Evolutionary conservation across 2,113 vertebrate genomes (phyloP), one percentile per base, ranked within the genome.

Genomic region (Heterotis niloticus): DNA sequence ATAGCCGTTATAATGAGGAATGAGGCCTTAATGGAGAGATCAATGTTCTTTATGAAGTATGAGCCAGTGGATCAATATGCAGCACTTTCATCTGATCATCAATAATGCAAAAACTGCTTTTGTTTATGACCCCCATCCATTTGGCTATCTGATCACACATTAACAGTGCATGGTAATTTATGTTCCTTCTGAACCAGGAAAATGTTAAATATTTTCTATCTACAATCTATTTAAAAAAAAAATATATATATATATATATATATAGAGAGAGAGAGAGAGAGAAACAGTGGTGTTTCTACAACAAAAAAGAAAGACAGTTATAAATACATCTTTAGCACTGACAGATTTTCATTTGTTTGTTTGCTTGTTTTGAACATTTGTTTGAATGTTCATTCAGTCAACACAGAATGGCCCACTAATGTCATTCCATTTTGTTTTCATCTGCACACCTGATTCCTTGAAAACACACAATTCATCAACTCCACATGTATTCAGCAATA

Each of bases 21-120:
- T 3, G 18, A 57, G 74, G 17, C 56, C 16, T 64, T 23, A 62
- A 34, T 64, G 59, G 57, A n/a, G 74, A 75, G 20, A 64, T 64
- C 74, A 24, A 64, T 28, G 17, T 57, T 44, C 74, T 75, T 60
- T 64, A 62, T 60, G 74, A 75, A 13, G 26, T 57, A 75, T 75
- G 29, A 75, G 29, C 34, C 28, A 59, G 56, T 12, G 28, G 28
- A 28, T 75, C 59, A 57, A 64, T 75, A 64, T 64, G 10, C 9
- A 17, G 7, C 74, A 75, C 74, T 75, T 18, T 60, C 4, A 18
- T 64, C 59, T 64, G 74, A 64, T 64, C 34, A 75, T 75, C 59
- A 75, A 44, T 75, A 75, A 75, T 75, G 57, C 59, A 62, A 9
- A 20, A 0, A 26, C 10, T 56, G 10, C 56, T 62, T 60, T 75